These are phyloP conservation scores for Bedellia somnulentella DNA, from an alignment of 2,888 invertebrate genomes.

Conservation along the genomic window DNA sequence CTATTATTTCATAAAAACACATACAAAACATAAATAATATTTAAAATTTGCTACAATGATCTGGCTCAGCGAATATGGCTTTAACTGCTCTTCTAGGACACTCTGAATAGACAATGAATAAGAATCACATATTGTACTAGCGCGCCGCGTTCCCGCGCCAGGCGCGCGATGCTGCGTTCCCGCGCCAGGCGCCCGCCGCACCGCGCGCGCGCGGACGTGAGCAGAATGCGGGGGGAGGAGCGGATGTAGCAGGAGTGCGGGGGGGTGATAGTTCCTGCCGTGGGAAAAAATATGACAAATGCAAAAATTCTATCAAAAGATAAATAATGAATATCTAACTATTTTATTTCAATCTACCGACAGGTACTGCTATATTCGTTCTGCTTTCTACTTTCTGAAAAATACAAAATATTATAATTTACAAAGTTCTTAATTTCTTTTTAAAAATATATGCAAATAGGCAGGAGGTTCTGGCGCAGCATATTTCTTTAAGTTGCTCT, in stretches of 20 bases:
- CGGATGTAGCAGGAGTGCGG: constrained; percentile 49
- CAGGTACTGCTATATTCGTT: no score
- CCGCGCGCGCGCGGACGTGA: constrained; percentile 49
- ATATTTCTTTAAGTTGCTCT: not conserved
- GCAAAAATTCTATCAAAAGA: not conserved
- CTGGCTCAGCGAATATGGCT: not conserved
- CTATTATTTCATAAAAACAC: no score
- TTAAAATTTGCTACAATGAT: not conserved
- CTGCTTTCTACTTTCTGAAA: no score
- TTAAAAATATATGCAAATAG: not conserved
- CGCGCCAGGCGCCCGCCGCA: constrained; percentile 50
- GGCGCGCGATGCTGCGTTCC: constrained; percentile 49
- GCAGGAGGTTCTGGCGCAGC: not conserved
- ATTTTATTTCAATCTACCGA: no score
- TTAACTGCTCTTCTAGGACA: no score
- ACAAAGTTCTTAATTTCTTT: no score
- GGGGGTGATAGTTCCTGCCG: constrained; percentile 49
- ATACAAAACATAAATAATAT: not conserved
- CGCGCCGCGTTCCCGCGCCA: no score
- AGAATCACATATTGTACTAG: no score
- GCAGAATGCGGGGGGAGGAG: constrained; percentile 27
- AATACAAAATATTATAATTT: no score
- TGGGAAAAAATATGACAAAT: not conserved
- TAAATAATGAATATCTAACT: no score
- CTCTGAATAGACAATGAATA: no score